Percentiles rank a stretch among this genome's conserved stretches.
These are phyloP conservation scores for Yponomeuta evonymella DNA, from an alignment of 2,888 invertebrate genomes.

Conservation along the genomic window DNA sequence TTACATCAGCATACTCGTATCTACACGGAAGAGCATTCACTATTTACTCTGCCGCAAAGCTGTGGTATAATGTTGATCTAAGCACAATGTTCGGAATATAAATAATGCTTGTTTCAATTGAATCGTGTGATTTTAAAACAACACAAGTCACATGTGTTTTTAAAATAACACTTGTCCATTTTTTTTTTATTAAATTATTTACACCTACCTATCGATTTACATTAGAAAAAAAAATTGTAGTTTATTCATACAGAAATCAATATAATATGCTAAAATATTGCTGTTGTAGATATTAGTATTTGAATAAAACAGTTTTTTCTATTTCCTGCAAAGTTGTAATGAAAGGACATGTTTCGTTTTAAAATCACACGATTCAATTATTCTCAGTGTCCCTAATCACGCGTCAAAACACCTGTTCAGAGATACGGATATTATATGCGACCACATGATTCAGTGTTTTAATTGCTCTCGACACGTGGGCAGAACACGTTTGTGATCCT, in stretches of 20 bases:
- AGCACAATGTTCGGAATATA: background rate
- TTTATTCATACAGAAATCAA: too few species aligned
- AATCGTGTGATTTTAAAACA: too few species aligned
- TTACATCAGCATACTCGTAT: constrained; percentile 5
- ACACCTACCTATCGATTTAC: too few species aligned
- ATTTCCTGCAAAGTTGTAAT: too few species aligned
- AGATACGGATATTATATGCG: constrained; percentile 29
- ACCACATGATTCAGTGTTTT: constrained; percentile 42
- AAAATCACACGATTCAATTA: background rate
- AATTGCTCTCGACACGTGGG: constrained; percentile 54
- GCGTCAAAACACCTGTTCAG: constrained; percentile 3
- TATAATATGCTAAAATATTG: too few species aligned
- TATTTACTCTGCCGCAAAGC: background rate
- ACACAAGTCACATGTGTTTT: too few species aligned
- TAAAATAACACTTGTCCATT: too few species aligned
- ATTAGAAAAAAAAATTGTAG: too few species aligned
- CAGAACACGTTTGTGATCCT: constrained; percentile 41
- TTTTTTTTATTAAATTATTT: too few species aligned
- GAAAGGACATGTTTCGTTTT: too few species aligned
- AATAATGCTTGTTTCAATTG: background rate
- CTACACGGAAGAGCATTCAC: constrained; percentile 10
- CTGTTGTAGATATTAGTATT: too few species aligned
- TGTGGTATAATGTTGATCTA: background rate
- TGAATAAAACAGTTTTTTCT: too few species aligned
- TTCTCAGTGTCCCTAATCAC: background rate